Evolutionary conservation across 2,888 invertebrate genomes (phyloP).

Genomic region (Copidosoma aretas): DNA sequence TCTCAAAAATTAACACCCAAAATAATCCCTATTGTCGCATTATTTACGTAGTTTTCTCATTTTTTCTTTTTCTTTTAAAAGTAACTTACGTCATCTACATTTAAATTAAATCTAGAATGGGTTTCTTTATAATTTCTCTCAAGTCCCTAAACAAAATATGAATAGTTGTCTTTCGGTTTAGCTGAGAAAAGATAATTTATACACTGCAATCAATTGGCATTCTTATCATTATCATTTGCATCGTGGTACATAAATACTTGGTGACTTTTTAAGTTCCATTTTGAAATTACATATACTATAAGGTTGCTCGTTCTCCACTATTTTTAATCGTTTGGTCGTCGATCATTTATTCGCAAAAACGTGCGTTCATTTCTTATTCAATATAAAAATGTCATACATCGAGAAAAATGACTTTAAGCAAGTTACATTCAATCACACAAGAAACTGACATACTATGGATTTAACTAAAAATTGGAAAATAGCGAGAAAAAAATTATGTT

Average conservation of each 20-base stretch:
- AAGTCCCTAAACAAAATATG: conserved; percentile 19
- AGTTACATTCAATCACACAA: conserved; percentile 19
- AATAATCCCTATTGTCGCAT: too few species aligned
- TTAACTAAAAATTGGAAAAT: conserved; percentile 33
- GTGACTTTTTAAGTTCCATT: conserved; percentile 19
- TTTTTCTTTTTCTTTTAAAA: background rate
- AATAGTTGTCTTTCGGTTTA: conserved; percentile 20
- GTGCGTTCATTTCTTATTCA: conserved; percentile 9
- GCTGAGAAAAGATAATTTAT: conserved; percentile 20
- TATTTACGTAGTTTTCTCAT: too few species aligned
- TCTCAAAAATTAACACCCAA: too few species aligned
- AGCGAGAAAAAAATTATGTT: conserved; percentile 27
- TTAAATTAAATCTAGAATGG: conserved; percentile 33
- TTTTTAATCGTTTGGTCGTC: conserved; percentile 11
- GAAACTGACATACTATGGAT: conserved; percentile 22
- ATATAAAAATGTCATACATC: conserved; percentile 15
- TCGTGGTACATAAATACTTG: conserved; percentile 17
- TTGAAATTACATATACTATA: conserved; percentile 14
- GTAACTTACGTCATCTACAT: conserved; percentile 26
- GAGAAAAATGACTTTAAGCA: conserved; percentile 19
- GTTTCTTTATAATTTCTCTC: conserved; percentile 23
- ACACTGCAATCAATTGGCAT: background rate
- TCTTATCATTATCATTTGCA: conserved; percentile 5
- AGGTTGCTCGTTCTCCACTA: conserved; percentile 14
- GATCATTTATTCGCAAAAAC: conserved; percentile 18